These are phyloP conservation scores for Silurus meridionalis DNA, from an alignment of 2,113 vertebrate species.

Conservation along the genomic window DNA sequence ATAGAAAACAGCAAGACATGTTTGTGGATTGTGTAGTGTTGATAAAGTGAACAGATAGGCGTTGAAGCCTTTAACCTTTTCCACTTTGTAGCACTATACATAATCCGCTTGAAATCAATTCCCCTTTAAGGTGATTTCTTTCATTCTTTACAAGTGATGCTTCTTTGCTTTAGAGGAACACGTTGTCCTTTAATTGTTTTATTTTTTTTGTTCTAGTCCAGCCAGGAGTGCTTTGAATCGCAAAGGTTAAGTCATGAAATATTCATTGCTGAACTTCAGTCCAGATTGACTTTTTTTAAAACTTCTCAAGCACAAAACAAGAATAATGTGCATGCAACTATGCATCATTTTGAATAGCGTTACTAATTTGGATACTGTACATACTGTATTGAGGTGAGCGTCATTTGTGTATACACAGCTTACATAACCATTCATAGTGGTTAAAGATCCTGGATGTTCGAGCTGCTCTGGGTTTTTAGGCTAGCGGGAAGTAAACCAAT, in stretches of 20 bases:
- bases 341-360: neutral
- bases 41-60: neutral
- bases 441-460: neutral
- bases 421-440: neutral
- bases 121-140: slow-evolving; percentile 37
- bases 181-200: slow-evolving; percentile 42
- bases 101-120: slow-evolving; percentile 44
- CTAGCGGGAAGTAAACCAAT: neutral
- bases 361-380: neutral
- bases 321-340: neutral
- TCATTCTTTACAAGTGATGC: neutral
- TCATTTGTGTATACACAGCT: too few relatives aligned
- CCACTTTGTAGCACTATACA: slow-evolving; percentile 5
- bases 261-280: slow-evolving; percentile 43
- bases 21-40: neutral
- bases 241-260: slow-evolving; percentile 50
- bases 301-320: slow-evolving; percentile 6
- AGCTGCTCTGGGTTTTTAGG: neutral
- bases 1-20: neutral
- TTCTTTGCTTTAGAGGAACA: slow-evolving; percentile 38
- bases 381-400: neutral
- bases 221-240: slow-evolving; percentile 39
- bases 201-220: slow-evolving; percentile 29
- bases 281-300: neutral
- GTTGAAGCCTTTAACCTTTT: neutral